Conservation (phyloP, 2,797 vertebrate genomes). For the Lycodopsis pacificus region DNA sequence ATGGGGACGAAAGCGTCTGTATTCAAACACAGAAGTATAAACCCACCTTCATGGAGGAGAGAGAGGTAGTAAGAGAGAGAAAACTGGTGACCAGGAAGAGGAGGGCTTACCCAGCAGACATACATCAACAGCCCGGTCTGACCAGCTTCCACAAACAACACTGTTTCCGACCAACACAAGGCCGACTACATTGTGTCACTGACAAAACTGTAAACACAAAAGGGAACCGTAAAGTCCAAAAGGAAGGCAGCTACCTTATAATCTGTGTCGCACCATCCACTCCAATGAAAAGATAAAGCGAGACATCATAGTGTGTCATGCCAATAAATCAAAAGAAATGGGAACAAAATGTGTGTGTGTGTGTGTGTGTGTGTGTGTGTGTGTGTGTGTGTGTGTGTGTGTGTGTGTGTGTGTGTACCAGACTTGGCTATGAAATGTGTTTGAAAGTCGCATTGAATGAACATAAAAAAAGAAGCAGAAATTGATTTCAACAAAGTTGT, state of each 20-base stretch:
- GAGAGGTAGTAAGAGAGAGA: too few relatives aligned
- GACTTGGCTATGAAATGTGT: background rate
- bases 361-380: background rate
- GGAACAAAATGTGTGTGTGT: background rate
- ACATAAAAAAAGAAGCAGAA: slow-evolving; percentile 19
- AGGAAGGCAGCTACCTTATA: too few relatives aligned
- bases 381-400: background rate
- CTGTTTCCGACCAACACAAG: too few relatives aligned
- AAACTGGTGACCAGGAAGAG: too few relatives aligned
- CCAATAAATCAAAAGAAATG: background rate
- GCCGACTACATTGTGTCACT: too few relatives aligned
- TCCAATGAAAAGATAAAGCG: too few relatives aligned
- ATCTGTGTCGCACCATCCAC: too few relatives aligned
- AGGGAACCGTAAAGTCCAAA: too few relatives aligned
- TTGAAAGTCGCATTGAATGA: slow-evolving; percentile 1
- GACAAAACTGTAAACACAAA: too few relatives aligned
- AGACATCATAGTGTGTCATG: background rate
- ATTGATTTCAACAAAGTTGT: slow-evolving; percentile 41
- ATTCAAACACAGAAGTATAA: background rate
- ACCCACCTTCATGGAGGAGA: background rate
- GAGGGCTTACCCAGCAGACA: too few relatives aligned
- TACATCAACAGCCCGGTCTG: too few relatives aligned
- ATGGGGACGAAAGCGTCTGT: background rate
- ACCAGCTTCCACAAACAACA: too few relatives aligned
- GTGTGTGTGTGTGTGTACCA: background rate